phyloP scores from a whole-genome alignment of 2,888 invertebrate species.

The Tinea trinotella region DNA sequence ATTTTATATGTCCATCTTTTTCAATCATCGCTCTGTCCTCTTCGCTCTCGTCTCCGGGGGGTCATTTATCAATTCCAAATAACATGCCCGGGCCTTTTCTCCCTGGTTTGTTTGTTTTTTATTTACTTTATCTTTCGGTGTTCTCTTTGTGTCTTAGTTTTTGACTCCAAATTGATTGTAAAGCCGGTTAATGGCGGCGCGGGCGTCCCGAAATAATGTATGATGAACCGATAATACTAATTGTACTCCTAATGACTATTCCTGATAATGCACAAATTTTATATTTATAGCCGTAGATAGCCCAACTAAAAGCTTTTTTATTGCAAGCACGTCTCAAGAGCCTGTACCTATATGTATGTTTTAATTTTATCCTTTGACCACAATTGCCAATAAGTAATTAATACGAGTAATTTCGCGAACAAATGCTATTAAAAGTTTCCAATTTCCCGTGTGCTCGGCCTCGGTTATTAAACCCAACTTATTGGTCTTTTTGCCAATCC shows the following conservation, averaged over 20 bases:
- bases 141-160: conserved; percentile 52
- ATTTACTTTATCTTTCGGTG: conserved; percentile 63
- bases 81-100: conserved; percentile 66
- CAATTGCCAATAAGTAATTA: conserved; percentile 34
- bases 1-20: conserved; percentile 51
- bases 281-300: background rate
- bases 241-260: conserved; percentile 26
- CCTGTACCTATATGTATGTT: background rate
- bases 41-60: conserved; percentile 57
- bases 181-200: conserved; percentile 55
- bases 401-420: conserved; percentile 49
- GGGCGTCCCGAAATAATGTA: conserved; percentile 51
- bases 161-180: conserved; percentile 67
- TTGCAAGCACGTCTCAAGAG: background rate
- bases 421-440: conserved; percentile 52
- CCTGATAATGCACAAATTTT: background rate
- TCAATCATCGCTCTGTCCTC: conserved; percentile 49
- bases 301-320: conserved; percentile 7
- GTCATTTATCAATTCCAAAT: conserved; percentile 72
- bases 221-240: conserved; percentile 58
- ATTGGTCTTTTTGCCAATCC: conserved; percentile 33
- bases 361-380: background rate
- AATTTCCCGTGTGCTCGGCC: conserved; percentile 42
- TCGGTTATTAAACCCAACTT: conserved; percentile 37
- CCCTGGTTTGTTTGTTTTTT: conserved; percentile 66